Evolutionary conservation across 2,888 invertebrate genomes (phyloP).

Genomic region (Zygogramma bicolorata): DNA sequence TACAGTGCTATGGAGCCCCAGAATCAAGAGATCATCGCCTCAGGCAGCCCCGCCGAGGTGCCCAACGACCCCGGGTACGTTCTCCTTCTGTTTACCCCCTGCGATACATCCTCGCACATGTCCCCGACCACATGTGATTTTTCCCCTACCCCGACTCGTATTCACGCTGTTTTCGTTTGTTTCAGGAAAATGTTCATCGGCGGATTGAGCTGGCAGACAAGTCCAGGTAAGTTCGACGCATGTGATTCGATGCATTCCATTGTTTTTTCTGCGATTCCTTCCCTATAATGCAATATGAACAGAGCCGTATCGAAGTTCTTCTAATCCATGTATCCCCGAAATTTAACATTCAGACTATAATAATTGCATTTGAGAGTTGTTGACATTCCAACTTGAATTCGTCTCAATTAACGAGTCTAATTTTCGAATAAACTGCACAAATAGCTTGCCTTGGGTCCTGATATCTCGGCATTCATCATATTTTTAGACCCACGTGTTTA

Average conservation of each 20-base stretch:
- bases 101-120: constrained; percentile 38
- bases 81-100: constrained; percentile 24
- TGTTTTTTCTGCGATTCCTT: not conserved
- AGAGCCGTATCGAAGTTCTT: not conserved
- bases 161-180: constrained; percentile 69
- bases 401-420: not conserved
- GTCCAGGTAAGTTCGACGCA: constrained; percentile 85
- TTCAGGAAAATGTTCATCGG: constrained; percentile 99
- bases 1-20: constrained; percentile 76
- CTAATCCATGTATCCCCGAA: too few relatives aligned
- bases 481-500: constrained; percentile 1
- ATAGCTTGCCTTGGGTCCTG: not conserved
- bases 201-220: constrained; percentile 99
- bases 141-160: constrained; percentile 21
- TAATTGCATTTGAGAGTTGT: not conserved
- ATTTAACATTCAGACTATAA: too few relatives aligned
- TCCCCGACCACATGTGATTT: constrained; percentile 43
- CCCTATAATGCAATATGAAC: not conserved
- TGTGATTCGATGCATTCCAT: not conserved
- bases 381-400: not conserved
- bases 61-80: constrained; percentile 94
- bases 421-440: not conserved
- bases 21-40: constrained; percentile 81
- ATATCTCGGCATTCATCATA: not conserved
- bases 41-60: constrained; percentile 89